A percentile compares a stretch with the other conserved stretches of the same genome.
Evolutionary conservation across 2,113 vertebrate genomes (phyloP).

Genomic region (Hemichromis elongatus): DNA sequence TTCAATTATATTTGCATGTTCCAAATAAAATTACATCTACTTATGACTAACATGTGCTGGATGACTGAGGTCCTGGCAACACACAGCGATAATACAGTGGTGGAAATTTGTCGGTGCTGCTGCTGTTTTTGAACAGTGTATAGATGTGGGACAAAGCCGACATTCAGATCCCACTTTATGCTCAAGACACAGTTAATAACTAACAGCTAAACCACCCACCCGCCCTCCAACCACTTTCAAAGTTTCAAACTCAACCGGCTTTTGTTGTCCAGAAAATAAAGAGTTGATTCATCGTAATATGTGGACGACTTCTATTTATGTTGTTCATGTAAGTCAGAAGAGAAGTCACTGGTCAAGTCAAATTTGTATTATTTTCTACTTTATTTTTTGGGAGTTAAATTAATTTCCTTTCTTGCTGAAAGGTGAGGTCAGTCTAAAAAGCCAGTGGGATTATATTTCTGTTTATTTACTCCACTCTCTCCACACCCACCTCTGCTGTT

Average conservation of each 20-base stretch:
- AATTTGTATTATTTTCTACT: not conserved
- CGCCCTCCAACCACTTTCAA: not conserved
- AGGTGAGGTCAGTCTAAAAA: not conserved
- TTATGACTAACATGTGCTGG: too few relatives aligned
- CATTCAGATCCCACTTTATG: not conserved
- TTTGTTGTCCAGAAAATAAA: not conserved
- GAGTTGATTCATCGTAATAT: not conserved
- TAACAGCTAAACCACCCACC: not conserved
- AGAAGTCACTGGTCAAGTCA: not conserved
- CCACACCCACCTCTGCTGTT: not conserved
- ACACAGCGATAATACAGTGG: not conserved
- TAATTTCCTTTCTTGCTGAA: not conserved
- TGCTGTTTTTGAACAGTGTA: not conserved
- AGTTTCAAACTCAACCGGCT: not conserved
- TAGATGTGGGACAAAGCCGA: not conserved
- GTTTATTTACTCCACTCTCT: fast-evolving
- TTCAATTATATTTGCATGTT: too few relatives aligned
- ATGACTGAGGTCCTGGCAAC: not conserved
- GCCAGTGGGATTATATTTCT: not conserved
- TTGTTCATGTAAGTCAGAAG: not conserved
- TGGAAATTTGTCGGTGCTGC: not conserved
- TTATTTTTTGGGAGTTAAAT: not conserved
- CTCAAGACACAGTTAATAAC: not conserved
- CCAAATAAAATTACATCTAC: too few relatives aligned
- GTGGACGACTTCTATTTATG: not conserved